Conservation (phyloP, 23 tunicate species). For the Oikopleura dioica region DNA sequence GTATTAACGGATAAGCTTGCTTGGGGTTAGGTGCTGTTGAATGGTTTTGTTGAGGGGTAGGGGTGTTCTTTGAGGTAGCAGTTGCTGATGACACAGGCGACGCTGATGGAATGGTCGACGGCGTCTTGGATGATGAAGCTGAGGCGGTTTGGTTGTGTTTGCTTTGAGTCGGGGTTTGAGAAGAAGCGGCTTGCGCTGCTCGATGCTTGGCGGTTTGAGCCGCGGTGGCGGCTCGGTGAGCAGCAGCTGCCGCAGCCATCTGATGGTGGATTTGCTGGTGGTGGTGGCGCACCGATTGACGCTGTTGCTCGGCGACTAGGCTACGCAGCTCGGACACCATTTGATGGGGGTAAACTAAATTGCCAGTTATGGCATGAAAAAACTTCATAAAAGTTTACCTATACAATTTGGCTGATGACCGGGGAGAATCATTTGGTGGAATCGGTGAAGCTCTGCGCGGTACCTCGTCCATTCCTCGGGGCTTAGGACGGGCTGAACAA, state of each 20-base stretch:
- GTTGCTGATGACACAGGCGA: neutral
- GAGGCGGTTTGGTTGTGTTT: neutral
- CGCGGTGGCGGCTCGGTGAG: conserved; percentile 14
- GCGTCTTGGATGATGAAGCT: conserved; percentile 1
- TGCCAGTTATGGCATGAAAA: too few species aligned
- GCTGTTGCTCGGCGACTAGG: too few species aligned
- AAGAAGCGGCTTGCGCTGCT: conserved; percentile 4
- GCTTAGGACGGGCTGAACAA: too few species aligned
- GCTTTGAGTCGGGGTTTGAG: conserved; percentile 12
- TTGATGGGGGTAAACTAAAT: too few species aligned
- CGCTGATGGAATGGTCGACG: conserved; percentile 7
- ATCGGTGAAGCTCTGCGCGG: too few species aligned
- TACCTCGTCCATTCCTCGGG: too few species aligned
- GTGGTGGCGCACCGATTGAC: conserved; percentile 5
- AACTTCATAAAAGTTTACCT: too few species aligned
- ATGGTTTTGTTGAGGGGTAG: neutral
- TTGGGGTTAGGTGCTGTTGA: neutral
- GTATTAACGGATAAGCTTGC: neutral
- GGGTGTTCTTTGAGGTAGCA: neutral
- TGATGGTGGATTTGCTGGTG: conserved; percentile 14
- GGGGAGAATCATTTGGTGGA: too few species aligned
- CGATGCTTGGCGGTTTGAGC: neutral
- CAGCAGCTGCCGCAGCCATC: conserved; percentile 13
- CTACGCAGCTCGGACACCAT: too few species aligned
- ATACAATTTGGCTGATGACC: neutral